A percentile compares a stretch with the other conserved stretches of the same genome.
Evolutionary conservation across 2,113 vertebrate species (phyloP).

Genomic region (Corythaixoides concolor): DNA sequence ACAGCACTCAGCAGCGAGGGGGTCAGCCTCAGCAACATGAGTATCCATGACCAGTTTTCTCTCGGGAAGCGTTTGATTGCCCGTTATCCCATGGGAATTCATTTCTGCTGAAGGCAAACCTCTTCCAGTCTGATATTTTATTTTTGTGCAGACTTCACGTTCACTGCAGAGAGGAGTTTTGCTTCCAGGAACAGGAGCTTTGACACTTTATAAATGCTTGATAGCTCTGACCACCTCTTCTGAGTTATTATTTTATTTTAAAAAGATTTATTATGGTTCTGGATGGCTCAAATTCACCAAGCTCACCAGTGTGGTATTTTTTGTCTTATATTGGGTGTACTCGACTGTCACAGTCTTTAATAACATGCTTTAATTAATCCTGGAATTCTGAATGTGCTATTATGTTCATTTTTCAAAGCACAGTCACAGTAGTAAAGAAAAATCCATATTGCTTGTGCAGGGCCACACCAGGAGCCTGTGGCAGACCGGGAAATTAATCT

Average conservation of each 20-base stretch:
- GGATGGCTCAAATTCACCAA: not conserved
- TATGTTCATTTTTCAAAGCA: slow-evolving; percentile 24
- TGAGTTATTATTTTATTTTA: not conserved
- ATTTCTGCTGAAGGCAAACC: not conserved
- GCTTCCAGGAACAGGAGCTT: not conserved
- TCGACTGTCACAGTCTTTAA: not conserved
- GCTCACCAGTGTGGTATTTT: not conserved
- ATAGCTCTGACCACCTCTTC: not conserved
- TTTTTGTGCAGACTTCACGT: not conserved
- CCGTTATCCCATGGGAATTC: not conserved
- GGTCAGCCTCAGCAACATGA: rapidly evolving
- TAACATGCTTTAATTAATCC: slow-evolving; percentile 36
- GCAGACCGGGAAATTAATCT: slow-evolving; percentile 19
- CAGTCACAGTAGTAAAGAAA: not conserved
- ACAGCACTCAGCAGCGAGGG: not conserved
- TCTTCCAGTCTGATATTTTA: not conserved
- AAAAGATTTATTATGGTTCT: not conserved
- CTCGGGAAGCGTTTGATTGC: not conserved
- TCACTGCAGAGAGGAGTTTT: not conserved
- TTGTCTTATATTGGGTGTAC: not conserved
- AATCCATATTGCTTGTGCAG: not conserved
- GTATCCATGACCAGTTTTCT: not conserved
- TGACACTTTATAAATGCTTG: not conserved
- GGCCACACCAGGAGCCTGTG: not conserved
- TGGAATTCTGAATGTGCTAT: not conserved